These are phyloP conservation scores for Clusia tigrina DNA, from an alignment of 2,888 invertebrate species.

Conservation along the genomic window DNA sequence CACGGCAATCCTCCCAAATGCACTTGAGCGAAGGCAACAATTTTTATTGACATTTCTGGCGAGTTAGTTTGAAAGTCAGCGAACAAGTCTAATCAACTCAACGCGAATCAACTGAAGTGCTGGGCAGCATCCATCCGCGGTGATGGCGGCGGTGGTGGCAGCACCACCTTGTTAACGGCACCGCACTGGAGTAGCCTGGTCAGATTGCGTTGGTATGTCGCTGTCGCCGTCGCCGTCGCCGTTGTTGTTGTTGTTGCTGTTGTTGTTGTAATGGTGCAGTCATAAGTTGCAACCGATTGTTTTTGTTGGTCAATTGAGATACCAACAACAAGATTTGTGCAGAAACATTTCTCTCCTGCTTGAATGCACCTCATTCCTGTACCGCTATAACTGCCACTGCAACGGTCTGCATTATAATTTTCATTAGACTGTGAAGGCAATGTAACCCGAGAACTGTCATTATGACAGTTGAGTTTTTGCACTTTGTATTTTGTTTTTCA, in stretches of 20 bases:
- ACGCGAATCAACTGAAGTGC: too few relatives aligned
- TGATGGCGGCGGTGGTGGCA: neutral
- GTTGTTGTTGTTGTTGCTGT: slow-evolving; percentile 29
- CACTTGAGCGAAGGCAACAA: neutral
- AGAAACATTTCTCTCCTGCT: slow-evolving; percentile 16
- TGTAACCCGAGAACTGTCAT: slow-evolving; percentile 54
- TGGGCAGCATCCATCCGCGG: neutral
- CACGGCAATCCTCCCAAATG: neutral
- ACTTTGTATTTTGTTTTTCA: neutral
- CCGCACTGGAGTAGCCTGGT: neutral
- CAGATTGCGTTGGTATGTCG: neutral
- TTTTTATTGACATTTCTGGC: neutral
- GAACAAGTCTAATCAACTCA: slow-evolving; percentile 12
- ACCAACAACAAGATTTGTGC: slow-evolving; percentile 7
- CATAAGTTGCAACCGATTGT: slow-evolving; percentile 12
- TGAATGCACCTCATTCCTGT: neutral
- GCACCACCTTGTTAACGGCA: slow-evolving; percentile 8
- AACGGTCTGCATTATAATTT: slow-evolving; percentile 51
- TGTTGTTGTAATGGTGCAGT: slow-evolving; percentile 31
- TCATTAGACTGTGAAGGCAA: slow-evolving; percentile 44
- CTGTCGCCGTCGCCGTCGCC: slow-evolving; percentile 27
- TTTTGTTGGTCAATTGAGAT: slow-evolving; percentile 15
- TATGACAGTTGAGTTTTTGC: slow-evolving; percentile 49
- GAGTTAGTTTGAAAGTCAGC: neutral
- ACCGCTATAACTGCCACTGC: slow-evolving; percentile 29